Evolutionary conservation across 2,888 invertebrate genomes (phyloP), one percentile per base, ranked within the genome.

Genomic region (Drosophila robusta): DNA sequence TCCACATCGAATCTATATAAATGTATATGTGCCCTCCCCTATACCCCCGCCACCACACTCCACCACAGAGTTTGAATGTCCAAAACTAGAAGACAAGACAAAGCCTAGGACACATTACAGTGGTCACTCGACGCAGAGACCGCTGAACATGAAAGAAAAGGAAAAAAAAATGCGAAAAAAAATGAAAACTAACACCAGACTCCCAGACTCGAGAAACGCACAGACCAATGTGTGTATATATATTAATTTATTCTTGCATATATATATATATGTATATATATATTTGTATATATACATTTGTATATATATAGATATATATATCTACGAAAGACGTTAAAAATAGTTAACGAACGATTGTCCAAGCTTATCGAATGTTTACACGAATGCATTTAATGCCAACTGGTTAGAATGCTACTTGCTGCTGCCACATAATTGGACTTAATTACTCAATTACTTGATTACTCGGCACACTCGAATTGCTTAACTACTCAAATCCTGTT

Each of bases 401-500:
- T 18, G 41, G 5, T 22, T 39, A 14, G 16, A 44, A 44, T 24
- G 24, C 24, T 26, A 44, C 44, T 44, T 44, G 24, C 44, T 24
- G 44, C 44, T 44, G 44, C 24, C 24, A 22, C 18, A n/a, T 44
- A 22, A n/a, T 8, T 24, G 7, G n/a, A 26, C 24, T 8, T 12
- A 26, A 14, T 38, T 38, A 38, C 38, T 14, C n/a, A 26, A 4
- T 3, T 24, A 24, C 11, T 18, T 18, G 12, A 24, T 38, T 14
- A 6, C 38, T 14, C 38, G 32, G 9, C 24, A 44, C n/a, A 44
- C 44, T 22, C 18, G 16, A 7, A 16, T 16, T 16, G 11, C 41
- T 1, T 9, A 41, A 41, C 4, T 3, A 18, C 16, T 18, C 11
- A 6, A 41, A 41, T 18, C 11, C 16, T 32, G 11, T 22, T 18